phyloP scores from a whole-genome alignment of 2,113 vertebrate genomes.

The Hippocampus comes region DNA sequence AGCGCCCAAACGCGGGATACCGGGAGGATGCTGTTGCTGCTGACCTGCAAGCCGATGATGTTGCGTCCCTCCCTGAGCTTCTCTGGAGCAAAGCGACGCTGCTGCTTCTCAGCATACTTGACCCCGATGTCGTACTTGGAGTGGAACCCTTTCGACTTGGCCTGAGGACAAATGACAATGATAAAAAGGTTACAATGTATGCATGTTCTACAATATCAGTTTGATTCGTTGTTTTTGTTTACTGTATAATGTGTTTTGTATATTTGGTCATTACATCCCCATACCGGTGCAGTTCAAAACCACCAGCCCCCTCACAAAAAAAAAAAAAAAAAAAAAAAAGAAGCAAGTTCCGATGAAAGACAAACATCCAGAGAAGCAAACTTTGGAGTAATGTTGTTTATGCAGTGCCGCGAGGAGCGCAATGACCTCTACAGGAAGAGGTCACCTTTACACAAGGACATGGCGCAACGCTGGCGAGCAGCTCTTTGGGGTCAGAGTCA shows the following conservation, averaged over 20 bases:
- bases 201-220: not conserved
- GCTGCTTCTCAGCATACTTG: conserved; percentile 87
- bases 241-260: conserved; percentile 15
- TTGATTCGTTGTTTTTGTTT: not conserved
- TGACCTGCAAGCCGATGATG: conserved; percentile 89
- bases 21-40: not conserved
- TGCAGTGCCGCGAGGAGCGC: too few relatives aligned
- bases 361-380: not conserved
- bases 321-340: not conserved
- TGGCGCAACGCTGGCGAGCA: not conserved
- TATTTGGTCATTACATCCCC: not conserved
- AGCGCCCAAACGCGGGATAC: not conserved
- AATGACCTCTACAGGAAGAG: too few relatives aligned
- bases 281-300: not conserved
- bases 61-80: conserved; percentile 88
- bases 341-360: not conserved
- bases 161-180: conserved; percentile 62
- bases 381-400: not conserved
- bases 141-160: conserved; percentile 86
- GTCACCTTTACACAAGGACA: not conserved
- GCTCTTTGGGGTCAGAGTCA: not conserved
- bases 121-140: conserved; percentile 83
- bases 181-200: conserved; percentile 14
- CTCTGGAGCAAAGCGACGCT: conserved; percentile 81
- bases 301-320: too few relatives aligned